These are phyloP conservation scores for Conus betulinus DNA, from an alignment of 1,140 invertebrate species.

Conservation along the genomic window DNA sequence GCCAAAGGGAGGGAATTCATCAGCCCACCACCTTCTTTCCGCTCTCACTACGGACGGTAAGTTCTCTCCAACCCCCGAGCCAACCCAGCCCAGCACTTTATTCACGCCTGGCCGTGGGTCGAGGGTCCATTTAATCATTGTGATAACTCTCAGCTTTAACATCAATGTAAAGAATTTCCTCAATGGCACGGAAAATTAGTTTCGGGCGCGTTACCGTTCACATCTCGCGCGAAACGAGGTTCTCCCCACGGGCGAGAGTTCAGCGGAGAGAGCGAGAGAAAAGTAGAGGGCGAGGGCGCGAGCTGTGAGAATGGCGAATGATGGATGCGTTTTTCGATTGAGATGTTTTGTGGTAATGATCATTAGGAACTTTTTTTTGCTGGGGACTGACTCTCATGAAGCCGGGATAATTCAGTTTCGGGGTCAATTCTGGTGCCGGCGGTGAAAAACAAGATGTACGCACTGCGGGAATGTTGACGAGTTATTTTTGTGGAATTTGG, in stretches of 20 bases:
- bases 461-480: too few species aligned
- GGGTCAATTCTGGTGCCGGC: neutral
- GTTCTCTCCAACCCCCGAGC: neutral
- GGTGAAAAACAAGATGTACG: too few species aligned
- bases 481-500: too few species aligned
- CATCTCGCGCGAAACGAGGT: slow-evolving; percentile 11
- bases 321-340: neutral
- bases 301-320: neutral
- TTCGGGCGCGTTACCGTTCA: slow-evolving; percentile 42
- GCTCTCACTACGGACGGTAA: neutral
- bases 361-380: neutral
- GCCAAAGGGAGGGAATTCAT: slow-evolving; percentile 27
- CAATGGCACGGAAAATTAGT: slow-evolving; percentile 49
- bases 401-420: neutral
- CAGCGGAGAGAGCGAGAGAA: neutral
- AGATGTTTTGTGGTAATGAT: neutral
- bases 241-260: neutral
- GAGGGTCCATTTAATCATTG: slow-evolving; percentile 52
- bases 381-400: neutral
- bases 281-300: neutral
- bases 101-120: slow-evolving; percentile 17
- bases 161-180: slow-evolving; percentile 52
- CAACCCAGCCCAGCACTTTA: neutral
- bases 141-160: slow-evolving; percentile 49
- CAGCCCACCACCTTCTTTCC: neutral